phyloP scores from a whole-genome alignment of 2,888 invertebrate genomes.

The Hyles lineata region DNA sequence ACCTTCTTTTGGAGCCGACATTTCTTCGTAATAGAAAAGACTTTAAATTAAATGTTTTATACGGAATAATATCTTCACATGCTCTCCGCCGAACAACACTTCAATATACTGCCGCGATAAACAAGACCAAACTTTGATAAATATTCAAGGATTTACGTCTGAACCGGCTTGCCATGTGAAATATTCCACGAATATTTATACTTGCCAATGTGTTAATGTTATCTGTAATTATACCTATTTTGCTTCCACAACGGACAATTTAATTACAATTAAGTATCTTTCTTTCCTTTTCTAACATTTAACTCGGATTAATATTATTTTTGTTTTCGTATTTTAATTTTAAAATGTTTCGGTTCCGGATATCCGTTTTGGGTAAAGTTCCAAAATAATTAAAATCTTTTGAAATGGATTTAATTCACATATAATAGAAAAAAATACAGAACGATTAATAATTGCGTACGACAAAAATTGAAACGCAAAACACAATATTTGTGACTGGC shows the following conservation, averaged over 20 bases:
- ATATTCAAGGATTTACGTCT: slow-evolving; percentile 3
- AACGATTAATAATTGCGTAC: background rate
- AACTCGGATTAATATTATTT: background rate
- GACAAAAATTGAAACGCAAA: slow-evolving; percentile 5
- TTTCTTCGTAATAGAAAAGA: slow-evolving; percentile 49
- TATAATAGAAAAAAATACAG: background rate
- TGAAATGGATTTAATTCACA: background rate
- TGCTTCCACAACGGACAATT: background rate
- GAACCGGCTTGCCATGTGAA: background rate
- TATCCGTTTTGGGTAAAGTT: background rate
- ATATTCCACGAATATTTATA: slow-evolving; percentile 6
- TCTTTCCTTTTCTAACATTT: background rate
- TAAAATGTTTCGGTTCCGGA: background rate
- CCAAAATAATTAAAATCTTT: background rate
- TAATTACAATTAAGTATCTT: background rate
- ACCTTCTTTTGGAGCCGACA: slow-evolving; percentile 79
- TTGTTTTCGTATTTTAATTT: background rate
- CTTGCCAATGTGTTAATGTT: slow-evolving; percentile 4
- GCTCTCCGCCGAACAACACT: slow-evolving; percentile 15
- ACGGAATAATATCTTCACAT: background rate
- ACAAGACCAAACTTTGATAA: slow-evolving; percentile 7
- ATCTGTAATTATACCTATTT: background rate
- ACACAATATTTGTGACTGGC: slow-evolving; percentile 9
- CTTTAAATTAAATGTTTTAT: slow-evolving; percentile 38
- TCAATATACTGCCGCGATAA: slow-evolving; percentile 16